A percentile compares a stretch with the other conserved stretches of the same genome.
Conservation (phyloP, 2,797 vertebrate species). For the Apogon talboti region DNA sequence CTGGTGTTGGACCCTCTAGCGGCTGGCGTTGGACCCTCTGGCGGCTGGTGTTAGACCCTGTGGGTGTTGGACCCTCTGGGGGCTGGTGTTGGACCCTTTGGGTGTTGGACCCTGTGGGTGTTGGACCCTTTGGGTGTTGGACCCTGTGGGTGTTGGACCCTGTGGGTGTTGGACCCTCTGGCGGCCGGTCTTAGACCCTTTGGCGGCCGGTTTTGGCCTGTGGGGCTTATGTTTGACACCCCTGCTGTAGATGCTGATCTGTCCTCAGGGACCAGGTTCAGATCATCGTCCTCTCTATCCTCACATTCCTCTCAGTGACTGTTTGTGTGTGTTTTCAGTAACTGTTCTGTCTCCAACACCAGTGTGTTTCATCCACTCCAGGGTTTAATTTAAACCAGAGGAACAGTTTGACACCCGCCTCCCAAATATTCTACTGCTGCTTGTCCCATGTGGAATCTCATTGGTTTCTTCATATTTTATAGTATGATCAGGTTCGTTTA, state of each 20-base stretch:
- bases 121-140: no score
- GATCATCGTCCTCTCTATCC: not conserved
- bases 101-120: no score
- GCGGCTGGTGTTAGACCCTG: no score
- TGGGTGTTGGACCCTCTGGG: no score
- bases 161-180: no score
- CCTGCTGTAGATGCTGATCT: not conserved
- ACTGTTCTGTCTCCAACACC: conserved; percentile 38
- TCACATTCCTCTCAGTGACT: not conserved
- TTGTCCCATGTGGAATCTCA: not conserved
- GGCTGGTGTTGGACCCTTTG: no score
- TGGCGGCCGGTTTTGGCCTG: no score
- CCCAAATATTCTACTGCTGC: conserved; percentile 20
- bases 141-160: no score
- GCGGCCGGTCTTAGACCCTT: no score
- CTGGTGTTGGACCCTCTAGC: no score
- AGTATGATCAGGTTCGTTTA: conserved; percentile 7
- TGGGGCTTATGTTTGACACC: no score
- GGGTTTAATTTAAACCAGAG: conserved; percentile 64
- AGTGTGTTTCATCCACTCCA: conserved; percentile 16
- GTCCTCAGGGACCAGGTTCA: conserved; percentile 3
- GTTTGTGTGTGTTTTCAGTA: conserved; percentile 26
- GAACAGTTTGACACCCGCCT: conserved; percentile 14
- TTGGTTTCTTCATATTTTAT: not conserved
- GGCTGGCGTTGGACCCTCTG: no score